Conservation (phyloP, 2,888 invertebrate genomes). For the Limnephilus rhombicus region DNA sequence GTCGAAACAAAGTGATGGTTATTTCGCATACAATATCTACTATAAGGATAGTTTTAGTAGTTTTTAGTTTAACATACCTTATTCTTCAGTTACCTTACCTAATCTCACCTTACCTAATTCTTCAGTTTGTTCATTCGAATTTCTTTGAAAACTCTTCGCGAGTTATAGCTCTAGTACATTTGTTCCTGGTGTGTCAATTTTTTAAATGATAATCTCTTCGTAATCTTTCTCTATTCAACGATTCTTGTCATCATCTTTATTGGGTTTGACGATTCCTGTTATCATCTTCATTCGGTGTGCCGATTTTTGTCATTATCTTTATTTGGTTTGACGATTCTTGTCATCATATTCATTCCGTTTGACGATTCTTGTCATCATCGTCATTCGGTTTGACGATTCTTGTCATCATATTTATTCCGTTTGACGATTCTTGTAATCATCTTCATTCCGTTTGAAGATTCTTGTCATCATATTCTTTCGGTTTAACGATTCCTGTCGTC, state of each 20-base stretch:
- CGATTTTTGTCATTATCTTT: not conserved
- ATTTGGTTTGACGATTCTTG: not conserved
- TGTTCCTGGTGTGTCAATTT: too few relatives aligned
- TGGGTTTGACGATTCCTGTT: not conserved
- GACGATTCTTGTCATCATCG: too few relatives aligned
- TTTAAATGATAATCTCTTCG: not conserved
- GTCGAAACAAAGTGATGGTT: not conserved
- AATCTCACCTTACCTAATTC: not conserved
- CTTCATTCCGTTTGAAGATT: too few relatives aligned
- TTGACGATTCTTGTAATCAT: not conserved
- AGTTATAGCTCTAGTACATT: too few relatives aligned
- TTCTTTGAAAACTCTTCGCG: not conserved
- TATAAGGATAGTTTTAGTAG: not conserved
- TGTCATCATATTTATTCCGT: not conserved
- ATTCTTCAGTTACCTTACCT: not conserved
- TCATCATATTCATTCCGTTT: too few relatives aligned
- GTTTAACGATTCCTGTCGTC: not conserved
- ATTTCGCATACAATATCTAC: not conserved
- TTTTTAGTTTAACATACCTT: not conserved
- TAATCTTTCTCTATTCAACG: not conserved
- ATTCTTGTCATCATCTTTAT: not conserved
- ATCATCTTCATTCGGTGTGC: too few relatives aligned
- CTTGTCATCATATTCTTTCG: too few relatives aligned
- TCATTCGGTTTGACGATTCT: too few relatives aligned
- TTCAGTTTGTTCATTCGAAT: not conserved